Base-by-base conservation (phyloP, 2,797 vertebrate genomes). In the Hybognathus amarus region DNA sequence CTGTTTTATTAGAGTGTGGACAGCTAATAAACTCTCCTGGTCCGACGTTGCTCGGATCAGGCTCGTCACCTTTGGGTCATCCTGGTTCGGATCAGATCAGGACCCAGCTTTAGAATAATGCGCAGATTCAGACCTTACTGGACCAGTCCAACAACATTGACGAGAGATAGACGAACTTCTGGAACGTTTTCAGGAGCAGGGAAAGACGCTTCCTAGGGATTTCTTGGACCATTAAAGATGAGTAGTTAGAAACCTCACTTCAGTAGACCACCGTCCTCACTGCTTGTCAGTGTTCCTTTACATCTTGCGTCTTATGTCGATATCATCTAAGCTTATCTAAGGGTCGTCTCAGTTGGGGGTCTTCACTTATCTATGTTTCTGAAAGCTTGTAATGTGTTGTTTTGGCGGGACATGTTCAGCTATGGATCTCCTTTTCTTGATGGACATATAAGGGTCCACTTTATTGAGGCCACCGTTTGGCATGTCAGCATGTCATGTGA, bases 101-200 rank as follows among this genome's bases (percentile, higher is more conserved):
- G 90, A 91, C 91, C 18, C 97, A 96, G 91, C 87, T 92, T 0
- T 96, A 98, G 88, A 95, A 91, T 11, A 94, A 96, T 59, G 90
- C 94, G 27, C 92, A 97, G 5, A 97, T 99, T 92, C 96, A 97
- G n/a, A 90, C 96, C 2, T 95, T 97, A 73, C 91, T 99, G 89
- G 96, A 97, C 87, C 97, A 96, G 92, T 95, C 96, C 90, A 96
- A 97, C 91, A 81, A 94, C 7, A 96, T 98, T 84, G 93, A 93
- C 6, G 82, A 94, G 90, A 99, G 90, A 98, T 99, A 0, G 97
- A 97, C 56, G 95, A 98, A 87, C 93, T 99, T 90, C 95, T 99
- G 38, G 97, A 98, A 90, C 97, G 96, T 18, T 92, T 98, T 84
- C 97, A 98, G 90, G 97, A 96, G 92, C 97, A 97, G 93, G 97